phyloP scores from a whole-genome alignment of 2,113 vertebrate genomes.

The Gallinago media region DNA sequence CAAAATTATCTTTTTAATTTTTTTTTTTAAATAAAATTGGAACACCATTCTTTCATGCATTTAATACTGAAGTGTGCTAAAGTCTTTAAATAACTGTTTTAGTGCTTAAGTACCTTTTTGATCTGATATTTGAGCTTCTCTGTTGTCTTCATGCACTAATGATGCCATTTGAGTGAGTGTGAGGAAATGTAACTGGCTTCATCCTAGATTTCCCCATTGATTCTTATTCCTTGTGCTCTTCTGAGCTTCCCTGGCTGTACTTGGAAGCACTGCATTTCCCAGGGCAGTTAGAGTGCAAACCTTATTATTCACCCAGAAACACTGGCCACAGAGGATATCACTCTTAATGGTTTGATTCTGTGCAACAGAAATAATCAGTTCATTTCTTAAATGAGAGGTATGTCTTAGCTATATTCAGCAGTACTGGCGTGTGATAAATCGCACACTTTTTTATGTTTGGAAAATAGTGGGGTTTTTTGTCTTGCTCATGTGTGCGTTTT shows the following conservation, averaged over 20 bases:
- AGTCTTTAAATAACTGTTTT: conserved; percentile 11
- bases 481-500: neutral
- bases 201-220: neutral
- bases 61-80: neutral
- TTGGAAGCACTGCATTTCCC: neutral
- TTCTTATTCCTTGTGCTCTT: neutral
- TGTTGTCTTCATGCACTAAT: neutral
- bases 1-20: neutral
- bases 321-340: neutral
- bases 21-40: neutral
- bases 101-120: neutral
- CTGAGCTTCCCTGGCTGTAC: neutral
- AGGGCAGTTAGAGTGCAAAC: neutral
- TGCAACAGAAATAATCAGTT: neutral
- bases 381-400: neutral
- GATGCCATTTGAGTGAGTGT: neutral
- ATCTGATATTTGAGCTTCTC: neutral
- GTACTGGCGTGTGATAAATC: neutral
- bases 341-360: neutral
- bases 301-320: neutral
- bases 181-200: conserved; percentile 17
- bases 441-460: neutral
- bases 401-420: neutral
- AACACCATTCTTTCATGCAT: neutral
- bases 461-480: neutral